Evolutionary conservation across 2,113 vertebrate species (phyloP).

Genomic region (Chelonoidis abingdonii): DNA sequence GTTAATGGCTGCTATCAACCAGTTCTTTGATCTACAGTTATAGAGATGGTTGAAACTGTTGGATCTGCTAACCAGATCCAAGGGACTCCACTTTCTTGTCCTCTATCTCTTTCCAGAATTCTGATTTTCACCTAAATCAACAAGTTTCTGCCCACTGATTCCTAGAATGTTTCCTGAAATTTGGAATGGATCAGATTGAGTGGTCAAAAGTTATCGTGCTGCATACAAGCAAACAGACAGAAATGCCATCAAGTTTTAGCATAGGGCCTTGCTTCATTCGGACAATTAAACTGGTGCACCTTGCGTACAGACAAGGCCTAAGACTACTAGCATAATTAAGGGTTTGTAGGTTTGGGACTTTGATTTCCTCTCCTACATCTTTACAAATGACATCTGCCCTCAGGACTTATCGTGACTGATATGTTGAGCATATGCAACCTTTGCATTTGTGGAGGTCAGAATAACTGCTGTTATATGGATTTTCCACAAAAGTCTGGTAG

Average conservation of each 20-base stretch:
- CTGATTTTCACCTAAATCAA: background rate
- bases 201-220: background rate
- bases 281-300: conserved; percentile 8
- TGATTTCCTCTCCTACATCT: background rate
- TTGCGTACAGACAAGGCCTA: background rate
- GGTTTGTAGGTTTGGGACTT: background rate
- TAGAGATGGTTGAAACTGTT: background rate
- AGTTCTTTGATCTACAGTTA: background rate
- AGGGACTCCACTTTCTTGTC: background rate
- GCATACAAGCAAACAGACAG: background rate
- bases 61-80: background rate
- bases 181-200: background rate
- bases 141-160: background rate
- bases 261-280: background rate
- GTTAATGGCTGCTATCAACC: background rate
- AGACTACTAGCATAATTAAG: background rate
- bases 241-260: background rate
- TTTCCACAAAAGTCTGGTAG: background rate
- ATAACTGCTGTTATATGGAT: rapidly evolving
- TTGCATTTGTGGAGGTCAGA: background rate
- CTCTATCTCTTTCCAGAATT: background rate
- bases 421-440: background rate
- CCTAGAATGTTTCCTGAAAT: background rate
- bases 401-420: background rate
- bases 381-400: background rate